Base-by-base conservation (phyloP, 2,113 vertebrate genomes). In the Aptenodytes forsteri region DNA sequence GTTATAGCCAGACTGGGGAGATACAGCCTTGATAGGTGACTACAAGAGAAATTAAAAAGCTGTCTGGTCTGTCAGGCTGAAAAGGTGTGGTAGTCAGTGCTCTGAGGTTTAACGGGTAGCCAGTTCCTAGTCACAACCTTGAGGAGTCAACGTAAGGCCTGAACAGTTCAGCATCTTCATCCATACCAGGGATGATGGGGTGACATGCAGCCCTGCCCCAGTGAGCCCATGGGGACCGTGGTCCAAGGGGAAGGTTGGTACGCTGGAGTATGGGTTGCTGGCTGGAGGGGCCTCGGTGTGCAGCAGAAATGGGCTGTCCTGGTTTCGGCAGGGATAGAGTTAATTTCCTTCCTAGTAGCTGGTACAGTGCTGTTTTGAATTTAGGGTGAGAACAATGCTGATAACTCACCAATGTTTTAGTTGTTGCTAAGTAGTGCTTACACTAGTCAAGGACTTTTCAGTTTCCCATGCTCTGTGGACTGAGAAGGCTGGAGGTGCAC, bases 201-300 rank as follows among this genome's bases (percentile, higher is more conserved):
- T 70, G 34, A 25, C 27, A 4, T 5, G 16, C 30, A 85, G 78
- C 50, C 36, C 70, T 75, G 27, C 21, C 47, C 30, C 14, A 19
- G 40, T 40, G 34, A 52, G 30, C 55, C 29, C 23, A 6, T 30
- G 13, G 52, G 32, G 55, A 21, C 30, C 0, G 0, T 66, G 47
- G n/a, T 76, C 47, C 10, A 5, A 32, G 20, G 52, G 44, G 30
- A 54, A 58, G 27, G 38, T 13, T 6, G 13, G 4, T 44, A 10
- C 1, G 3, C 46, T 66, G 50, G 27, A 54, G 21, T 27, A 52
- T 34, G 38, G 42, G 50, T 38, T 79, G 32, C 50, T 61, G 29
- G 14, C 26, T 3, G 3, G 38, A 67, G 15, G 10, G 42, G 16
- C 16, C 27, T 75, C 9, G 3, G 23, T 2, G 1, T 66, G 40